A percentile compares a stretch with the other conserved stretches of the same genome.
Conservation (phyloP, 2,888 invertebrate genomes). For the Spatulosminthurus flaviceps region DNA sequence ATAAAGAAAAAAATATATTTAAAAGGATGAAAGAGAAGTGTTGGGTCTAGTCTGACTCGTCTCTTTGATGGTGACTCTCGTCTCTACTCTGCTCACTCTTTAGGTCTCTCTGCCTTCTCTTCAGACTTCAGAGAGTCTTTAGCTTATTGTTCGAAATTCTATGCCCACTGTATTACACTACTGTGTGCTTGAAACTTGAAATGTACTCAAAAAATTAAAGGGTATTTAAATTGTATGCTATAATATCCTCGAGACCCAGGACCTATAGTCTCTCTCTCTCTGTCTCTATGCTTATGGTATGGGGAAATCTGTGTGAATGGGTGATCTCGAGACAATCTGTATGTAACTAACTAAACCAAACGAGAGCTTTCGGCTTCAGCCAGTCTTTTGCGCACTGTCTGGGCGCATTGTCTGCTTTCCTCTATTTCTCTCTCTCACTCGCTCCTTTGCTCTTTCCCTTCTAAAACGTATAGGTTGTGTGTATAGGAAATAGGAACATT, state of each 20-base stretch:
- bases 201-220: too few species aligned
- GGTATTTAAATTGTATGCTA: too few species aligned
- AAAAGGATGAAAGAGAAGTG: not conserved
- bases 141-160: not conserved
- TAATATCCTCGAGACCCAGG: too few species aligned
- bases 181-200: too few species aligned
- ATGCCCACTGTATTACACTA: too few species aligned
- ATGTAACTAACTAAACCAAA: not conserved
- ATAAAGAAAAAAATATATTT: not conserved
- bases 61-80: not conserved
- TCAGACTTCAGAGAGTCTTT: too few species aligned
- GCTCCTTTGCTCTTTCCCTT: not conserved
- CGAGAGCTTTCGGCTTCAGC: not conserved
- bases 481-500: too few species aligned
- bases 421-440: not conserved
- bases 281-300: too few species aligned
- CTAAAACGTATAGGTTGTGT: too few species aligned
- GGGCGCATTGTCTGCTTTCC: conserved; percentile 47
- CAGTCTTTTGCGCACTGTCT: conserved; percentile 49
- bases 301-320: not conserved
- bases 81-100: too few species aligned
- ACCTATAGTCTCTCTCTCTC: too few species aligned
- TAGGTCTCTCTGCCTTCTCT: too few species aligned
- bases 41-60: conserved; percentile 9
- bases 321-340: not conserved